Conservation (phyloP, 2,888 invertebrate species). For the Graphium colonna region DNA sequence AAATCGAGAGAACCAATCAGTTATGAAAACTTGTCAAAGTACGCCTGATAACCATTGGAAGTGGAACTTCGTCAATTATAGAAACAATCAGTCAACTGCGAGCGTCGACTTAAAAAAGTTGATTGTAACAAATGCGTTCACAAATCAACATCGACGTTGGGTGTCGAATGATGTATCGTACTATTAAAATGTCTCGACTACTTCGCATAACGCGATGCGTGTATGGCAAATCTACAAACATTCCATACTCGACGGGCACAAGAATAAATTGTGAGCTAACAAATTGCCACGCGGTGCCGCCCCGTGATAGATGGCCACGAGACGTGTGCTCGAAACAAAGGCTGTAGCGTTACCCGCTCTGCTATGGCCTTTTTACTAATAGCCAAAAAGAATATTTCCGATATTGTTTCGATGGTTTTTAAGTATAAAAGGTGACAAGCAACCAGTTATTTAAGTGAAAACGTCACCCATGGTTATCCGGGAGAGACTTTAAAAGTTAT, state of each 20-base stretch:
- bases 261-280: constrained; percentile 58
- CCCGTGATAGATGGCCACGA: constrained; percentile 65
- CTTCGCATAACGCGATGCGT: constrained; percentile 32
- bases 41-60: neutral
- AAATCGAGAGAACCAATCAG: neutral
- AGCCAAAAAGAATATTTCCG: too few relatives aligned
- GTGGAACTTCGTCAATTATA: neutral
- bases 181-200: constrained; percentile 33
- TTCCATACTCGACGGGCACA: constrained; percentile 32
- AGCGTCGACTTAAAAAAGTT: neutral
- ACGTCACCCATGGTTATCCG: too few relatives aligned
- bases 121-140: constrained; percentile 16
- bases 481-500: too few relatives aligned
- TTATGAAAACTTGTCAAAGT: neutral
- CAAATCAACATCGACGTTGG: constrained; percentile 23
- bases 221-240: constrained; percentile 32
- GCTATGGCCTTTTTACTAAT: constrained; percentile 66
- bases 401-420: too few relatives aligned
- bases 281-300: constrained; percentile 58
- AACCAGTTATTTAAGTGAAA: too few relatives aligned
- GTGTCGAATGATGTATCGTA: constrained; percentile 17
- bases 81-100: neutral
- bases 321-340: constrained; percentile 68
- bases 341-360: constrained; percentile 69
- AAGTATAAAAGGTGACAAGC: too few relatives aligned